A percentile compares a stretch with the other conserved stretches of the same genome.
Conservation (phyloP, 2,113 vertebrate genomes). For the Pogona vitticeps region DNA sequence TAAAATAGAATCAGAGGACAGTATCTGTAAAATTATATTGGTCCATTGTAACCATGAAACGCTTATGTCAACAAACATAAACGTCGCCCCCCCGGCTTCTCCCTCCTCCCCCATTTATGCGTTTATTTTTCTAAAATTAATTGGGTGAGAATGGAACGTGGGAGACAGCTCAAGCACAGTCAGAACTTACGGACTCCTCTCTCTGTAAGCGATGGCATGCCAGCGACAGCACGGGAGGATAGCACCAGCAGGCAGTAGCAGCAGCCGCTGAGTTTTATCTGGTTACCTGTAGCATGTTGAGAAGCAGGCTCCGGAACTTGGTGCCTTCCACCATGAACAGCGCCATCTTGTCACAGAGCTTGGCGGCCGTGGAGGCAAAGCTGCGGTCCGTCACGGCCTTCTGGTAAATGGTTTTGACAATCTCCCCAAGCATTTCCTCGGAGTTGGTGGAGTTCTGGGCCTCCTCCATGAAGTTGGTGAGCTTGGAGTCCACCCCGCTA, state of each 20-base stretch:
- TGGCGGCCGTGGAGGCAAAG: conserved; percentile 94
- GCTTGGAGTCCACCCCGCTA: conserved; percentile 90
- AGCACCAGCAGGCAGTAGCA: too few species aligned
- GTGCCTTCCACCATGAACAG: conserved; percentile 98
- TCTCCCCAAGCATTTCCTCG: conserved; percentile 90
- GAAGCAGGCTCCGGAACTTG: conserved; percentile 95
- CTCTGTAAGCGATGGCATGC: not conserved
- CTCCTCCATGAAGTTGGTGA: conserved; percentile 95
- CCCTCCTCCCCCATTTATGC: not conserved
- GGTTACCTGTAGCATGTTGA: conserved; percentile 97
- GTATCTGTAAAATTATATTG: conserved; percentile 47
- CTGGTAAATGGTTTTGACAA: conserved; percentile 91
- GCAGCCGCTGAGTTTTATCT: conserved; percentile 1
- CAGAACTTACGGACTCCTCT: conserved; percentile 28
- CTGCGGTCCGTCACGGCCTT: conserved; percentile 92
- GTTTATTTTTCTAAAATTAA: conserved; percentile 57
- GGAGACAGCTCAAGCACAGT: conserved; percentile 33
- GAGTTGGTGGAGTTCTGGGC: conserved; percentile 92
- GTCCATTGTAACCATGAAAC: conserved; percentile 37
- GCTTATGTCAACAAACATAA: conserved; percentile 44
- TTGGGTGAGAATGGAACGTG: conserved; percentile 32
- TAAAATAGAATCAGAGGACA: conserved; percentile 52
- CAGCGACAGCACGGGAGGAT: fast-evolving
- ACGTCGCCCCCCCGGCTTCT: not conserved
- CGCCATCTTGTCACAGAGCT: conserved; percentile 97